Evolutionary conservation across 2,888 invertebrate species (phyloP), one percentile per base, ranked within the genome.

Genomic region (Tachystola acroxantha): DNA sequence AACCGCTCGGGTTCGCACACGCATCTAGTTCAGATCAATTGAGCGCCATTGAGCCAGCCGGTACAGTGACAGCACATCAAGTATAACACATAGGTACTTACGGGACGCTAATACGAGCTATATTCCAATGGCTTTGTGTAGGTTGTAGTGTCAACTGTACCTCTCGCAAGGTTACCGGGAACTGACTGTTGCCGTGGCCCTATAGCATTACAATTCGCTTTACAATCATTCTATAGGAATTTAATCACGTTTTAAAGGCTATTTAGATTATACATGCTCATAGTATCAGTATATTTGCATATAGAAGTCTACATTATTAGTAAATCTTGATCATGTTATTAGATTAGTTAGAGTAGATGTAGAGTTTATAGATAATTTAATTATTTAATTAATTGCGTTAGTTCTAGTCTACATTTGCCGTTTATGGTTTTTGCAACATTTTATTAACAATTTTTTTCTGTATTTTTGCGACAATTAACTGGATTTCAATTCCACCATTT

Each of bases 11-110:
- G 71, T 79, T 80, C 73, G 77, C 77, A 75, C 70, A 72, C 72
- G 63, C 72, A 79, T 75, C 75, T 80, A 80, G 77, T 71, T 77
- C 74, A 65, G 65, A 68, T 72, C 84, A 85, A 85, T 85, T 85
- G 84, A 77, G 56, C 60, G 75, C 65, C 75, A 81, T 81, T 81
- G 74, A 82, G 77, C 62, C 56, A 64, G 67, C 71, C 56, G 66
- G 57, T 82, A 82, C 84, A 85, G 82, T 81, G 82, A 82, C 84
- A 85, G 82, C 80, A 54, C 50, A 27, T 10, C 3, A 24, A 3
- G 7, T n/a, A n/a, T 24, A 9, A 9, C 24, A 24, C n/a, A n/a
- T n/a, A 20, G 6, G 20, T n/a, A n/a, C n/a, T n/a, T n/a, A n/a
- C n/a, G n/a, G n/a, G n/a, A 7, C 20, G 7, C 4, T 6, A 20